A percentile compares a stretch with the other conserved stretches of the same genome.
These are phyloP conservation scores for Sorex fumeus DNA, from an alignment of 2,113 vertebrate genomes.

Conservation along the genomic window DNA sequence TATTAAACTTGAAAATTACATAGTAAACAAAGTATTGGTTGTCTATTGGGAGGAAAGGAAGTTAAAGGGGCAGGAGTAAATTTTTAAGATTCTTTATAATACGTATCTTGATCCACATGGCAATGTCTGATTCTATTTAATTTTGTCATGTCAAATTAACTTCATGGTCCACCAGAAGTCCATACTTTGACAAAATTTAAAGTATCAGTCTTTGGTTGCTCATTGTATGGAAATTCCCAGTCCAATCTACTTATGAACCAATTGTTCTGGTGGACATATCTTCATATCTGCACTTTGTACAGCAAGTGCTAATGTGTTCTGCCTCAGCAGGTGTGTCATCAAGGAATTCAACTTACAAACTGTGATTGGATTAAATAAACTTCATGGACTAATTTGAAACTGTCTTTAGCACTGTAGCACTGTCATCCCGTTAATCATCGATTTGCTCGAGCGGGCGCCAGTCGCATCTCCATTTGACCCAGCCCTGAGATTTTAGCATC, in stretches of 20 bases:
- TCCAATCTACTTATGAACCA: too few species aligned
- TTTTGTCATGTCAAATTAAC: neutral
- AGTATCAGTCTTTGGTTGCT: neutral
- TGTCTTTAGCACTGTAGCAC: too few species aligned
- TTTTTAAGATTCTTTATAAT: neutral
- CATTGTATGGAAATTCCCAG: neutral
- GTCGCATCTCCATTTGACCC: too few species aligned
- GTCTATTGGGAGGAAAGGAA: neutral
- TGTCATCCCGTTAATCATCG: too few species aligned
- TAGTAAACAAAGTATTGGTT: slow-evolving; percentile 1
- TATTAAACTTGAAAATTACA: slow-evolving; percentile 7
- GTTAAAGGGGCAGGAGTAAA: neutral
- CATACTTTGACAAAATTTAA: neutral
- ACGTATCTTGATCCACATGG: neutral
- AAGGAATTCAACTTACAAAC: neutral
- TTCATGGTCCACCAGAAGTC: neutral
- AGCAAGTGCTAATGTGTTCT: neutral
- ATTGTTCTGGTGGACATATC: neutral
- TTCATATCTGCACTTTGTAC: neutral
- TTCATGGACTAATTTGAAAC: neutral
- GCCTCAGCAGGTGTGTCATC: neutral
- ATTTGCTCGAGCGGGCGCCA: too few species aligned
- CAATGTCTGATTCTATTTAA: neutral
- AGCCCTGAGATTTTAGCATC: too few species aligned
- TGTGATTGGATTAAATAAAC: neutral